A percentile compares a stretch with the other conserved stretches of the same genome.
phyloP scores from a whole-genome alignment of 2,797 vertebrate genomes.

The Dromococcyx pavoninus region DNA sequence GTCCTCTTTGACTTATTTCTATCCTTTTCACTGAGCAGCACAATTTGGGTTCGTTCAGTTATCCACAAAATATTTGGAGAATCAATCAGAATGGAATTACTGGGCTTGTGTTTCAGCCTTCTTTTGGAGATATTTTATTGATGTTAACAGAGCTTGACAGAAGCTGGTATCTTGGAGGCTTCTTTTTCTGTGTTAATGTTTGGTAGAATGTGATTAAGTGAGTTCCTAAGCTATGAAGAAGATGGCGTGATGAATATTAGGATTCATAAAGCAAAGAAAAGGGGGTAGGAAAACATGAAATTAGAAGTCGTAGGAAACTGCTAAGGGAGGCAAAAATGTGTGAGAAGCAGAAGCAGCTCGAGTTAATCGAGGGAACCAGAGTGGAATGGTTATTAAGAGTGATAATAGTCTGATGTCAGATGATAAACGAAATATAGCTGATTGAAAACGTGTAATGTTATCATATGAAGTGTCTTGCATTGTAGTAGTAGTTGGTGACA shows the following conservation, averaged over 20 bases:
- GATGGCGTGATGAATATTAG: background rate
- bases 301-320: background rate
- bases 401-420: background rate
- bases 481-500: background rate
- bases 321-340: background rate
- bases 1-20: background rate
- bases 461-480: background rate
- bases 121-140: background rate
- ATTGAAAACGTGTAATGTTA: background rate
- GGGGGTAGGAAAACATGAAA: background rate
- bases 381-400: background rate
- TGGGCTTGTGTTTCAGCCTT: background rate
- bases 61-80: background rate
- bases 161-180: background rate
- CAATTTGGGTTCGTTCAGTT: background rate
- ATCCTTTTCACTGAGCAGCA: background rate
- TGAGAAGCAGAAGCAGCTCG: background rate
- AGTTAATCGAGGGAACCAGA: background rate
- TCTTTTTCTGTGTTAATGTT: background rate
- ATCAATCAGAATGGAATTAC: background rate
- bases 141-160: background rate
- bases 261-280: background rate
- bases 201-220: background rate
- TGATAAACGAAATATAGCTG: background rate
- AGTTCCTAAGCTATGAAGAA: background rate